Base-by-base conservation (phyloP, 2,888 invertebrate species). In the Oasisia sp. region DNA sequence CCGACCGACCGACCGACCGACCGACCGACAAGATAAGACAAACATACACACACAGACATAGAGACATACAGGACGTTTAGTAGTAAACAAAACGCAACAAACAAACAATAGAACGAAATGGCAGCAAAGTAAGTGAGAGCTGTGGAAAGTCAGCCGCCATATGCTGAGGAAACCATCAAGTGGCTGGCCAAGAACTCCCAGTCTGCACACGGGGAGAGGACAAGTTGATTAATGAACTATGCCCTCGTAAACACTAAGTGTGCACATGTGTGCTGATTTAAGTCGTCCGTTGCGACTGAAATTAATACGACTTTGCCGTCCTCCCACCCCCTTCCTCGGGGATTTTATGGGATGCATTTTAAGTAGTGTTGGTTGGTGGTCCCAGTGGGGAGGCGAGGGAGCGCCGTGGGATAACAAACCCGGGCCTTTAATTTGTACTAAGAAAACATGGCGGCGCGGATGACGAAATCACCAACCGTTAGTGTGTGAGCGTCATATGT, bases 331-430 rank as follows among this genome's bases (percentile, higher is more conserved):
- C 74, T 19, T 74, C n/a, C 74, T 7, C 27, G 19, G 74, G 58
- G 1, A 74, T 74, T 74, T 74, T 74, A 74, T 74, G 74, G 74
- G 74, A 27, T 4, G 27, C 74, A n/a, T 74, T 74, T 74, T 74
- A 74, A 74, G 74, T 74, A 74, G 74, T 74, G 74, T 74, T 74
- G 74, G 74, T 74, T 74, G 74, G 74, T 74, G 74, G 74, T 74
- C 74, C 74, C 74, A 74, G 74, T 74, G 74, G 74, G 74, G n/a
- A 27, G 74, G 74, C 27, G 19, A n/a, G 74, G 74, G 74, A 27
- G 27, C n/a, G 74, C 27, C 27, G n/a, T 74, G 74, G 27, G 74
- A 19, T 74, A 74, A 74, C 74, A 74, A 7, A 19, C 27, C 74
- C 19, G 74, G 27, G 14, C 27, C 74, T 74, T 74, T 74, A 74